Percentiles rank a stretch among this genome's conserved stretches.
Evolutionary conservation across 1,140 invertebrate species (phyloP).

Genomic region (Bombyx mandarina): DNA sequence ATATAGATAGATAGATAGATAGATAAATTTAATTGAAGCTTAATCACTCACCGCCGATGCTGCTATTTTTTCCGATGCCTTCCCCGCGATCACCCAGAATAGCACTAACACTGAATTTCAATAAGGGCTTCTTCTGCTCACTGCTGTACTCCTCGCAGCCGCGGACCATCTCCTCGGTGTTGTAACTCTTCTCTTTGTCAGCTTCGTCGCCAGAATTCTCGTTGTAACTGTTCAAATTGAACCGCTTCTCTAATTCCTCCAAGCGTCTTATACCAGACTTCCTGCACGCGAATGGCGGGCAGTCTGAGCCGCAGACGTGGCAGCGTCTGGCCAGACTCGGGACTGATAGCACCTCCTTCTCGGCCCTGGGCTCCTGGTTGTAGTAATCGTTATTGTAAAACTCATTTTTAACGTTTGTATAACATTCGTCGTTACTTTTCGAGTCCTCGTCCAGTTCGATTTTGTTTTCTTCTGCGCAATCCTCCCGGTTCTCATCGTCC

Average conservation of each 20-base stretch:
- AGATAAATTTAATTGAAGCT: no score
- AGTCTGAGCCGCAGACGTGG: conserved; percentile 40
- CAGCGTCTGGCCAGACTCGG: conserved; percentile 42
- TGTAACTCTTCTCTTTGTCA: conserved; percentile 29
- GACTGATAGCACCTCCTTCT: conserved; percentile 57
- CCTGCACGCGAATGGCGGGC: conserved; percentile 51
- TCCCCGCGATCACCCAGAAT: conserved; percentile 78
- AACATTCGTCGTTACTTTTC: conserved; percentile 38
- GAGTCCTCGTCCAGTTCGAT: conserved; percentile 57
- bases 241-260: conserved; percentile 54
- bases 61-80: conserved; percentile 28
- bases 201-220: conserved; percentile 52
- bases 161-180: conserved; percentile 51
- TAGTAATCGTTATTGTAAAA: conserved; percentile 21
- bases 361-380: conserved; percentile 27
- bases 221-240: conserved; percentile 46
- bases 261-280: conserved; percentile 49
- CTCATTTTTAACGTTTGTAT: conserved; percentile 36
- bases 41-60: conserved; percentile 38
- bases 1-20: no score
- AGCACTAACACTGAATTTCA: conserved; percentile 94
- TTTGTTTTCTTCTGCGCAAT: conserved; percentile 37
- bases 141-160: conserved; percentile 47
- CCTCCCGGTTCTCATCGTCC: conserved; percentile 44
- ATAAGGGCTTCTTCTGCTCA: conserved; percentile 77